Conservation (phyloP, 2,113 vertebrate species). For the Alligator sinensis region DNA sequence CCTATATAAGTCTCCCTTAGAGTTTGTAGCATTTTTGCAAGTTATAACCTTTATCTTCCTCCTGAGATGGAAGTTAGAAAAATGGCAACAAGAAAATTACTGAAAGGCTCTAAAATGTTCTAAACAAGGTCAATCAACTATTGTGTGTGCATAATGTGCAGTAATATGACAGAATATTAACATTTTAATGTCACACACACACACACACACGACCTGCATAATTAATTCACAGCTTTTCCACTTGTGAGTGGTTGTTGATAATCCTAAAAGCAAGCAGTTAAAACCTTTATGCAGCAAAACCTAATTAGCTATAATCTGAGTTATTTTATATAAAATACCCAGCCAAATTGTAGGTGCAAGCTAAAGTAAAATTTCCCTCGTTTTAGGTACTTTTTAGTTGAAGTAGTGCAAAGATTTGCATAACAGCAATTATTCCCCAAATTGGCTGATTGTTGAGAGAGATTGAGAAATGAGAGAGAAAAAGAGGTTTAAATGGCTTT, state of each 20-base stretch:
- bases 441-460: conserved; percentile 52
- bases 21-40: neutral
- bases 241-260: neutral
- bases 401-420: conserved; percentile 38
- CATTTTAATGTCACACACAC: neutral
- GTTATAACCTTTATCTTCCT: neutral
- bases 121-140: neutral
- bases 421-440: conserved; percentile 61
- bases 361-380: conserved; percentile 15
- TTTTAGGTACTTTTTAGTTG: conserved; percentile 51
- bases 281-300: neutral
- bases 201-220: neutral
- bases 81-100: neutral
- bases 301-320: neutral
- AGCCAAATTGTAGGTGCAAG: neutral
- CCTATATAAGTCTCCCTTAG: neutral
- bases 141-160: neutral
- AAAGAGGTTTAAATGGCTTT: conserved; percentile 51
- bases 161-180: neutral
- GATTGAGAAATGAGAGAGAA: conserved; percentile 30
- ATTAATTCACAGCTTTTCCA: neutral
- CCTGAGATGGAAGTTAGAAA: neutral
- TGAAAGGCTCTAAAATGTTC: neutral
- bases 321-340: rapidly evolving
- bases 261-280: neutral